Conservation (phyloP, 2,888 invertebrate genomes). For the Erebia epiphron region DNA sequence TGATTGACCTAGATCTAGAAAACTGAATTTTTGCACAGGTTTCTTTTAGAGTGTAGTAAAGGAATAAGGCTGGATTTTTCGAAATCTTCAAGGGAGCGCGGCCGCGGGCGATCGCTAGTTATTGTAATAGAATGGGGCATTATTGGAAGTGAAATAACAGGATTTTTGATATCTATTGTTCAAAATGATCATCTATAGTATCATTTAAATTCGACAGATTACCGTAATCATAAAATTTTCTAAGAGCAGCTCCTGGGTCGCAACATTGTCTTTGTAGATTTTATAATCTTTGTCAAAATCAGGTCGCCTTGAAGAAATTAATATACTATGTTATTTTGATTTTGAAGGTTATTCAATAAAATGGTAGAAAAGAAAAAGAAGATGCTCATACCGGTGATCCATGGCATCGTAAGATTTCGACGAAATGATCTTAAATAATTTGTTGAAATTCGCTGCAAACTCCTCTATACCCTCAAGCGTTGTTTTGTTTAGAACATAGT, state of each 20-base stretch:
- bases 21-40: too few species aligned
- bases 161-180: too few species aligned
- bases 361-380: not conserved
- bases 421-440: slow-evolving; percentile 86
- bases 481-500: slow-evolving; percentile 88
- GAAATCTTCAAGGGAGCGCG: too few species aligned
- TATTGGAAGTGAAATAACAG: too few species aligned
- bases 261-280: slow-evolving; percentile 86
- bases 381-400: slow-evolving; percentile 85
- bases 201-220: slow-evolving; percentile 43
- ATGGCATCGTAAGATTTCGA: slow-evolving; percentile 90
- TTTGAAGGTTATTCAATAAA: not conserved
- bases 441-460: slow-evolving; percentile 86
- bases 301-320: slow-evolving; percentile 56
- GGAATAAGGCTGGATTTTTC: too few species aligned
- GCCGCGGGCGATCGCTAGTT: too few species aligned
- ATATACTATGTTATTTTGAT: not conserved
- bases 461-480: slow-evolving; percentile 91
- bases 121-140: too few species aligned
- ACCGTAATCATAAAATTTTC: slow-evolving; percentile 87
- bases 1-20: too few species aligned
- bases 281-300: slow-evolving; percentile 91
- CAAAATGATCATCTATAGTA: not conserved
- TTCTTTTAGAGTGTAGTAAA: too few species aligned
- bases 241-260: slow-evolving; percentile 87